Percentiles rank a stretch among this genome's conserved stretches.
Evolutionary conservation across 1,140 invertebrate genomes (phyloP).

Genomic region (Euura lappo): DNA sequence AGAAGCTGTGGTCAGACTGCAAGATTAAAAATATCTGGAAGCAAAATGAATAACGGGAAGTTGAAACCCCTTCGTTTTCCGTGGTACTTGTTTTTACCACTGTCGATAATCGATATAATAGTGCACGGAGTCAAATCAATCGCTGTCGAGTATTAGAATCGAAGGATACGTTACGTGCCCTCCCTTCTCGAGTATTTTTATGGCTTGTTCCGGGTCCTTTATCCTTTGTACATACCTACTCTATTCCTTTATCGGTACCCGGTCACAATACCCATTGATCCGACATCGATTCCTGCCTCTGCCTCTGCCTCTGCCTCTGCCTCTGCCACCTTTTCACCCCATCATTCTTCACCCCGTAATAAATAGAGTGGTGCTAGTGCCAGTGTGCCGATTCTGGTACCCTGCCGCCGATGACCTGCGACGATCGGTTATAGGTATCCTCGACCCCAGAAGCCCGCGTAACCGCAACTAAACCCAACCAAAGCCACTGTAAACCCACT

Average conservation of each 20-base stretch:
- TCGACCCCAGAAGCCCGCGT: not conserved
- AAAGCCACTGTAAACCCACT: constrained; percentile 6
- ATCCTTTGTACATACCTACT: not conserved
- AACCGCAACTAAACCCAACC: constrained; percentile 5
- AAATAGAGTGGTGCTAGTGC: not conserved
- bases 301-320: not conserved
- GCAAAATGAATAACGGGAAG: not conserved
- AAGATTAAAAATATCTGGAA: no score
- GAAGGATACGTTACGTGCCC: constrained; percentile 33
- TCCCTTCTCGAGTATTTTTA: constrained; percentile 17
- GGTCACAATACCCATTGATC: constrained; percentile 34
- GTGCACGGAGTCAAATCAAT: constrained; percentile 35
- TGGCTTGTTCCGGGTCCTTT: constrained; percentile 12
- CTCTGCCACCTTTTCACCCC: not conserved
- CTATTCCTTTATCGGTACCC: not conserved
- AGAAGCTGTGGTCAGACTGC: no score
- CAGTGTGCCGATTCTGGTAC: no score
- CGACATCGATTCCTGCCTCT: constrained; percentile 30
- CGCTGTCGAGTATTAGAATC: constrained; percentile 34
- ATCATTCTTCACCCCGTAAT: not conserved
- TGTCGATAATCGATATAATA: constrained; percentile 29
- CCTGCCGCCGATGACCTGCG: not conserved
- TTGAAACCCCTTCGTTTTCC: no score
- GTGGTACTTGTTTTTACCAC: not conserved
- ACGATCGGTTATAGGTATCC: not conserved